These are phyloP conservation scores for Notothenia coriiceps DNA, from an alignment of 2,113 vertebrate genomes.

Conservation along the genomic window DNA sequence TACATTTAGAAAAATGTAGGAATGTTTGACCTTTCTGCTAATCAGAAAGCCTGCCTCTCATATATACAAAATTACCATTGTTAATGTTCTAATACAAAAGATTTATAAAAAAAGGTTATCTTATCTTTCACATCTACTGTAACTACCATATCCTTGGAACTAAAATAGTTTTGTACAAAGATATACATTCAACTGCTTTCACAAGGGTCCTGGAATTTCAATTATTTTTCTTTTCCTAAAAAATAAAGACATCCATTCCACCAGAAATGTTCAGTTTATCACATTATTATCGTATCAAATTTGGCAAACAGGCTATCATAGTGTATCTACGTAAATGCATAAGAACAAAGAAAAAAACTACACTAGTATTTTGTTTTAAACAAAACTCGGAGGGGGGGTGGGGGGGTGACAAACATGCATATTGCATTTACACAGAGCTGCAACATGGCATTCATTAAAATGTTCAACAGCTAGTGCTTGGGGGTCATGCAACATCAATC, in stretches of 20 bases:
- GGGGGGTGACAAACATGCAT: conserved; percentile 77
- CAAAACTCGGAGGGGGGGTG: conserved; percentile 42
- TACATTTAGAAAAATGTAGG: conserved; percentile 98
- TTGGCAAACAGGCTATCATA: conserved; percentile 83
- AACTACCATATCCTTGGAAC: conserved; percentile 95
- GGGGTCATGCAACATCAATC: conserved; percentile 73
- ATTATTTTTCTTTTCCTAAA: conserved; percentile 71
- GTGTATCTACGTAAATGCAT: conserved; percentile 78
- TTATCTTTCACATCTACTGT: conserved; percentile 87
- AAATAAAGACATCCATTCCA: conserved; percentile 78
- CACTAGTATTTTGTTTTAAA: conserved; percentile 72
- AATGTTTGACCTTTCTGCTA: conserved; percentile 99
- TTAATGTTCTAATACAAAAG: conserved; percentile 99
- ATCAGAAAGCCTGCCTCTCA: conserved; percentile 98
- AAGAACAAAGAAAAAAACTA: conserved; percentile 63
- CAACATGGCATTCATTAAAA: conserved; percentile 74
- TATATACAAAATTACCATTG: conserved; percentile 99
- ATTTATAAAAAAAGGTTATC: conserved; percentile 97
- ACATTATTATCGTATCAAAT: conserved; percentile 78
- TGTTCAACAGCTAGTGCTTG: conserved; percentile 73
- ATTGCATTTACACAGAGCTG: conserved; percentile 77
- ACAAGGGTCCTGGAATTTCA: conserved; percentile 88
- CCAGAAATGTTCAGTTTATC: conserved; percentile 74
- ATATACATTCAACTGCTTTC: conserved; percentile 96
- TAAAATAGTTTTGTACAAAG: conserved; percentile 92